These are phyloP conservation scores for Metopolophium dirhodum DNA, from an alignment of 1,140 invertebrate genomes.

Conservation along the genomic window DNA sequence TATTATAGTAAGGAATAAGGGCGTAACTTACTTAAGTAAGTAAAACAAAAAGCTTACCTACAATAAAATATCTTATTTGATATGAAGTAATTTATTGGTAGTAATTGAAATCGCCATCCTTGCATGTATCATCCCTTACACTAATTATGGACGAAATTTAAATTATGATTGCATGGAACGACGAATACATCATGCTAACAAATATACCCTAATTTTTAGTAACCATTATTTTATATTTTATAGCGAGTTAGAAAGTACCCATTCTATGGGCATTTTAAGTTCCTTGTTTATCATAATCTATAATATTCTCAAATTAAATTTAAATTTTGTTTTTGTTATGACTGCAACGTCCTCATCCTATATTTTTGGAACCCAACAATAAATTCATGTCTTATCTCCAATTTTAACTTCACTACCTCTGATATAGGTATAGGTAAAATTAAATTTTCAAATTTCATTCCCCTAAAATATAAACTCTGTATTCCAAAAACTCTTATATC, in stretches of 20 bases:
- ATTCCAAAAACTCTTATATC: neutral
- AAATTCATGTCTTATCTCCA: rapidly evolving
- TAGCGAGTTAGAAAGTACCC: neutral
- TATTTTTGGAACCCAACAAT: neutral
- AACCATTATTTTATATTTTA: neutral
- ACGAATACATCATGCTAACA: neutral
- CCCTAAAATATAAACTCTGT: neutral
- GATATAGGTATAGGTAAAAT: too few relatives aligned
- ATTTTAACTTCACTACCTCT: neutral
- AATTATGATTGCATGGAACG: neutral
- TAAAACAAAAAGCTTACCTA: neutral
- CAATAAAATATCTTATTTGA: neutral
- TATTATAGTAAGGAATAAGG: neutral
- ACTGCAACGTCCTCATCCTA: neutral
- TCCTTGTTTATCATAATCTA: neutral
- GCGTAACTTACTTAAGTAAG: neutral
- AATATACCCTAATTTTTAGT: neutral
- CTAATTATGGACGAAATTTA: neutral
- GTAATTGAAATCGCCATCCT: too few relatives aligned
- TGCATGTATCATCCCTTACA: too few relatives aligned
- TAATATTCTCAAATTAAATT: neutral
- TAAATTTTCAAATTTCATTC: too few relatives aligned
- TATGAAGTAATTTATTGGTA: neutral
- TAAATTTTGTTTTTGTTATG: neutral
- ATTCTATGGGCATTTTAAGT: neutral